Percentiles rank a stretch among this genome's conserved stretches.
Evolutionary conservation across 2,888 invertebrate genomes (phyloP).

Genomic region (Creontiades dilutus): DNA sequence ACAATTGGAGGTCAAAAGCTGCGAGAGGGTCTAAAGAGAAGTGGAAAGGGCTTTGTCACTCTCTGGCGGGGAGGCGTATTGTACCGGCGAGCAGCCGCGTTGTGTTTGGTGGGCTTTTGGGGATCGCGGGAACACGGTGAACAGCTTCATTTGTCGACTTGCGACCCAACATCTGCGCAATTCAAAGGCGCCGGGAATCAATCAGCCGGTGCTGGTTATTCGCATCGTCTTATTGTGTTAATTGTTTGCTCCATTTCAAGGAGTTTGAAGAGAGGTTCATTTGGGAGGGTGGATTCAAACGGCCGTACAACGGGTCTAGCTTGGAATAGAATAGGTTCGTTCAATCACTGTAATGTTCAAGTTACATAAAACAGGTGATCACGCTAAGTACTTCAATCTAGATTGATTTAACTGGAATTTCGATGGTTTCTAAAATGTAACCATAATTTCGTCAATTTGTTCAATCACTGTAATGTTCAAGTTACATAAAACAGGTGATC

Average conservation of each 20-base stretch:
- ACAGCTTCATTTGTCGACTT: neutral
- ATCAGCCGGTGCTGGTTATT: neutral
- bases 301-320: too few relatives aligned
- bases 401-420: too few relatives aligned
- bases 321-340: too few relatives aligned
- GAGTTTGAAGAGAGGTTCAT: neutral
- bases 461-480: too few relatives aligned
- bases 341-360: too few relatives aligned
- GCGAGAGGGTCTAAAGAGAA: constrained; percentile 8
- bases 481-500: too few relatives aligned
- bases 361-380: too few relatives aligned
- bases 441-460: too few relatives aligned
- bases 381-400: too few relatives aligned
- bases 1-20: constrained; percentile 51
- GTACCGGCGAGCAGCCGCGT: neutral
- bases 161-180: neutral
- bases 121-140: neutral
- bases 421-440: too few relatives aligned
- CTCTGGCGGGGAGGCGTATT: constrained; percentile 41
- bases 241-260: neutral
- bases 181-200: neutral
- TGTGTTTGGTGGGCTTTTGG: too few relatives aligned
- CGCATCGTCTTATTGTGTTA: constrained; percentile 23
- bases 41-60: constrained; percentile 49
- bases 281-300: too few relatives aligned